phyloP scores from a whole-genome alignment of 1,140 invertebrate genomes.

The Drosophila tristis region DNA sequence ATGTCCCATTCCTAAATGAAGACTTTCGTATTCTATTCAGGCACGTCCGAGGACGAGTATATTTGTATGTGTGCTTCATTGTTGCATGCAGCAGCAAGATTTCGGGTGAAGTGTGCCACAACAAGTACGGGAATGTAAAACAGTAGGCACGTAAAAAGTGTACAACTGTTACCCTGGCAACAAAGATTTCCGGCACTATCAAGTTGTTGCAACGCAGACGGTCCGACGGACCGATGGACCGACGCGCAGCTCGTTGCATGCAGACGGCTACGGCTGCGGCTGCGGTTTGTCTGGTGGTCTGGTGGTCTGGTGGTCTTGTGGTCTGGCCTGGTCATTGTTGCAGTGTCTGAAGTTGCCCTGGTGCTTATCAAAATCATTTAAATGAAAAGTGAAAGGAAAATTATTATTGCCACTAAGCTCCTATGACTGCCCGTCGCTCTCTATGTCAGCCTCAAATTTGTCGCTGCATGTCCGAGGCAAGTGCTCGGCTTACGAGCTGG shows the following conservation, averaged over 20 bases:
- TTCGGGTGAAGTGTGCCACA: slow-evolving; percentile 1
- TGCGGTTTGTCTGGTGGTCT: not conserved
- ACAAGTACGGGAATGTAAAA: slow-evolving; percentile 26
- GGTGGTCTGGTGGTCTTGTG: slow-evolving; percentile 6
- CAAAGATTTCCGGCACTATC: slow-evolving; percentile 50
- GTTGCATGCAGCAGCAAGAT: no score
- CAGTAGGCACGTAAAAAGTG: not conserved
- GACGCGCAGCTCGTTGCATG: no score
- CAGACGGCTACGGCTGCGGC: no score
- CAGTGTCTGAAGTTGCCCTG: slow-evolving; percentile 24
- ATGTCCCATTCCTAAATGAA: no score
- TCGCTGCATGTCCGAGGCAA: slow-evolving; percentile 2
- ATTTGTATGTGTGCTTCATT: no score
- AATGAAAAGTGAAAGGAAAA: slow-evolving; percentile 52
- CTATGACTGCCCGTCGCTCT: slow-evolving; percentile 28
- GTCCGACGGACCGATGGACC: no score
- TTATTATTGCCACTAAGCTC: slow-evolving; percentile 32
- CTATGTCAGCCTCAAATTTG: slow-evolving; percentile 21
- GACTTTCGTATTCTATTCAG: no score
- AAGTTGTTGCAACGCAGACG: slow-evolving; percentile 12
- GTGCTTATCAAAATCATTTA: slow-evolving; percentile 53
- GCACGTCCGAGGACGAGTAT: no score
- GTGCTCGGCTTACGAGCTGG: not conserved
- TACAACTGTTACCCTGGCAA: slow-evolving; percentile 1
- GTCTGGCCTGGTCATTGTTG: slow-evolving; percentile 41